These are phyloP conservation scores for Pollenia griseotomentosa DNA, from an alignment of 2,888 invertebrate species.

Conservation along the genomic window DNA sequence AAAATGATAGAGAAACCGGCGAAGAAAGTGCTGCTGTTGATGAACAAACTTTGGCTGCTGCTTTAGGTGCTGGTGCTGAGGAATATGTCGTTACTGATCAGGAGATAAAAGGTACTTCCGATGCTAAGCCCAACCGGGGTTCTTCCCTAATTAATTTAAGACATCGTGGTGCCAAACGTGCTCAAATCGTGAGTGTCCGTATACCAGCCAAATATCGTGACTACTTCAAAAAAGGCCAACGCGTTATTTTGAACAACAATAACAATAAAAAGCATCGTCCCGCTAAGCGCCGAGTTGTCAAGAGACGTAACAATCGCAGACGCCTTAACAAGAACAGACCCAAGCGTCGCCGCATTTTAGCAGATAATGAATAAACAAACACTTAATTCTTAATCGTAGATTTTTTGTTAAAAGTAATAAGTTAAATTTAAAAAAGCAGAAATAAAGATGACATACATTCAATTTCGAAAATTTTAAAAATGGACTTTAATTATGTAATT, in stretches of 20 bases:
- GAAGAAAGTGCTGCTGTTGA: constrained; percentile 73
- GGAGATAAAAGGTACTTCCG: constrained; percentile 75
- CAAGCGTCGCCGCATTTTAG: constrained; percentile 73
- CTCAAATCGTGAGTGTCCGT: constrained; percentile 78
- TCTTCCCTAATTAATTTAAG: constrained; percentile 77
- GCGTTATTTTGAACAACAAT: constrained; percentile 77
- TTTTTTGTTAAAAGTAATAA: no score
- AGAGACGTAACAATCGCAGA: constrained; percentile 76
- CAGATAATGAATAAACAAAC: no score
- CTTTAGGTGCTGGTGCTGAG: constrained; percentile 77
- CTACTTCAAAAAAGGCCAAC: constrained; percentile 81
- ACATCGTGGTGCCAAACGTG: constrained; percentile 77
- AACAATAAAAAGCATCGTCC: constrained; percentile 64
- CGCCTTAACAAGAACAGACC: constrained; percentile 75
- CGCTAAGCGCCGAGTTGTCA: constrained; percentile 77
- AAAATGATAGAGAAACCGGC: neutral
- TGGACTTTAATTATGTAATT: no score
- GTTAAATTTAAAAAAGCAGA: no score
- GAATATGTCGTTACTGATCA: constrained; percentile 79
- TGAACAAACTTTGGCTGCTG: constrained; percentile 77
- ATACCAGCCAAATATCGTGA: constrained; percentile 80
- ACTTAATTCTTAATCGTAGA: no score
- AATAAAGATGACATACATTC: no score
- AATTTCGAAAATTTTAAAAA: no score
- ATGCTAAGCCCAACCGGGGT: constrained; percentile 76